Evolutionary conservation across 2,888 invertebrate species (phyloP), one percentile per base, ranked within the genome.

Genomic region (Agapetus fuscipes): DNA sequence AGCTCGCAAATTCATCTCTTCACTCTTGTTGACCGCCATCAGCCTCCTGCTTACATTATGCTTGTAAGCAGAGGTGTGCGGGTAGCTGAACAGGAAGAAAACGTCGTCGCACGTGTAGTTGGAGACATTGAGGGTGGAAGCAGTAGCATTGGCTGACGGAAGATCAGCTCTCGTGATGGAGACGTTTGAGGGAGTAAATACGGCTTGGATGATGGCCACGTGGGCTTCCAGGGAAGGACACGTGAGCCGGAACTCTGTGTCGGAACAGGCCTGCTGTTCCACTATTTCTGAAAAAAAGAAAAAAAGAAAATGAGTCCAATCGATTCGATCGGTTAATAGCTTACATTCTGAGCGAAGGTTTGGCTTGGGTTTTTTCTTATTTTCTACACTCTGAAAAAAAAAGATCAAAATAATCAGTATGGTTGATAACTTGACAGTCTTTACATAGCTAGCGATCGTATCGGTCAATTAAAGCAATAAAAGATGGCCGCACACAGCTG

Each of bases 171-270:
- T 10, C 26, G 7, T n/a, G 11, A 3, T 4, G 25, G 10, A 20
- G 45, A 66, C 53, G 33, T 67, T 59, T 42, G 49, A 55, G 53
- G 64, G 66, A 41, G 67, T 66, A 56, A 76, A 79, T 59, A 72
- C 71, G n/a, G 74, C 76, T 52, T 77, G 76, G 50, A 78, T 57
- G 24, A 80, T 65, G 26, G 76, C 78, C 43, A 80, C 72, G 54
- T 76, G 73, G 2, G 76, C 69, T 56, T 74, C 73, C 47, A 79
- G 57, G 44, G 74, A 71, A 17, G 77, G 71, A 51, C 80, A 80
- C 3, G 76, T 78, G 30, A 80, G 60, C 14, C 74, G 66, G 52
- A 79, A 70, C 52, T 69, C 68, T 55, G 64, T 71, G 53, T 74
- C 70, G 57, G 75, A 66, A 53, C 78, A 78, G 53, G 71, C 71